Conservation (phyloP, 2,797 vertebrate genomes). For the Lepus oiostolus region DNA sequence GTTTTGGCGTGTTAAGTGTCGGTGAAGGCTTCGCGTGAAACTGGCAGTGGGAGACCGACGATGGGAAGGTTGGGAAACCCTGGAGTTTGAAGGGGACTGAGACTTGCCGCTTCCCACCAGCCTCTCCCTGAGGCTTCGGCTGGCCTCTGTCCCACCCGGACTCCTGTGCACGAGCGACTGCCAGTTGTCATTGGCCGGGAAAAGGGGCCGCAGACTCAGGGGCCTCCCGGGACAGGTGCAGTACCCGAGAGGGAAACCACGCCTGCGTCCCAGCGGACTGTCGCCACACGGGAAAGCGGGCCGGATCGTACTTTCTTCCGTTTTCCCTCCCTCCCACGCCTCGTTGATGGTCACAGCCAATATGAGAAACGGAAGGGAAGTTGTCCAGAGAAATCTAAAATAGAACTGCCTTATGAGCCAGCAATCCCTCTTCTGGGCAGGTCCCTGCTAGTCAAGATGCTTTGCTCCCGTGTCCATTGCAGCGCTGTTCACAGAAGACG, state of each 20-base stretch:
- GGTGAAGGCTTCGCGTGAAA: fast-evolving
- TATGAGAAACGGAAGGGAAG: neutral
- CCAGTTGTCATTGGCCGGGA: neutral
- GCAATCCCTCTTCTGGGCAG: neutral
- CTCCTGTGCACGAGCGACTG: neutral
- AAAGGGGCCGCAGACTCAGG: neutral
- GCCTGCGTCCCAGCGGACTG: neutral
- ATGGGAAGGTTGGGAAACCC: neutral
- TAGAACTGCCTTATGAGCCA: neutral
- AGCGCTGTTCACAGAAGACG: neutral
- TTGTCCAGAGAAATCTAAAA: neutral
- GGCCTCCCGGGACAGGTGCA: neutral
- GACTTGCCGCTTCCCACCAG: neutral
- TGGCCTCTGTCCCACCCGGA: neutral
- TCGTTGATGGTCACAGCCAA: neutral
- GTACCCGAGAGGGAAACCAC: neutral
- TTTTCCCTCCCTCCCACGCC: neutral
- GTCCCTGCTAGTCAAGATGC: neutral
- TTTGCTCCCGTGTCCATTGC: neutral
- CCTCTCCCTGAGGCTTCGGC: neutral
- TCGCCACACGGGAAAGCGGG: neutral
- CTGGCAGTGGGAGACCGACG: fast-evolving
- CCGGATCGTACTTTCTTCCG: neutral
- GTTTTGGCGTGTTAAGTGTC: fast-evolving
- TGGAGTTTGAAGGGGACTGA: neutral